phyloP scores from a whole-genome alignment of 1,140 invertebrate genomes.

The Hydropsyche tenuis region DNA sequence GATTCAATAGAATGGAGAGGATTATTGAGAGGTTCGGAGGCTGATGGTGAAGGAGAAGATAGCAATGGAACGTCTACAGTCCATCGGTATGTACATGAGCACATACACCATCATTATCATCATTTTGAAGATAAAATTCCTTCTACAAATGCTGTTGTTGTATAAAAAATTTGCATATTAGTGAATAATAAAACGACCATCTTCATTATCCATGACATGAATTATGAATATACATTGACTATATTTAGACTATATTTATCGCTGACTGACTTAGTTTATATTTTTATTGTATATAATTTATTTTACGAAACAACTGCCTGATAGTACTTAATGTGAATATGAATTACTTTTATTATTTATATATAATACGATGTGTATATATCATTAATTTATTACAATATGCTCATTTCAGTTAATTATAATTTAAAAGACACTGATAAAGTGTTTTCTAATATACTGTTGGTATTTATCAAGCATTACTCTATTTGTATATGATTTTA shows the following conservation, averaged over 20 bases:
- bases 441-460: background rate
- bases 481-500: no score
- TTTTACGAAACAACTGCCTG: slow-evolving; percentile 44
- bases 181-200: background rate
- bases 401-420: background rate
- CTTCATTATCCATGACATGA: background rate
- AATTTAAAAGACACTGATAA: background rate
- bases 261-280: slow-evolving; percentile 48
- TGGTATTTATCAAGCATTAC: no score
- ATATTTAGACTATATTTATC: slow-evolving; percentile 35
- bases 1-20: slow-evolving; percentile 48
- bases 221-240: background rate
- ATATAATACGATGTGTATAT: background rate
- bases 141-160: slow-evolving; percentile 46
- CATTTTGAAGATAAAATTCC: slow-evolving; percentile 65
- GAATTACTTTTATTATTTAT: slow-evolving; percentile 1
- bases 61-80: slow-evolving; percentile 54
- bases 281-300: slow-evolving; percentile 34
- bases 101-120: slow-evolving; percentile 85
- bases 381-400: background rate
- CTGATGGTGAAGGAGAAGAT: slow-evolving; percentile 52
- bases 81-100: slow-evolving; percentile 75
- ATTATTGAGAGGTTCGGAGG: slow-evolving; percentile 45
- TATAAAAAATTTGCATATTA: slow-evolving; percentile 34
- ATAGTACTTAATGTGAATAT: slow-evolving; percentile 46